phyloP scores from a whole-genome alignment of 2,888 invertebrate genomes.

The Rhopalosiphum nymphaeae region DNA sequence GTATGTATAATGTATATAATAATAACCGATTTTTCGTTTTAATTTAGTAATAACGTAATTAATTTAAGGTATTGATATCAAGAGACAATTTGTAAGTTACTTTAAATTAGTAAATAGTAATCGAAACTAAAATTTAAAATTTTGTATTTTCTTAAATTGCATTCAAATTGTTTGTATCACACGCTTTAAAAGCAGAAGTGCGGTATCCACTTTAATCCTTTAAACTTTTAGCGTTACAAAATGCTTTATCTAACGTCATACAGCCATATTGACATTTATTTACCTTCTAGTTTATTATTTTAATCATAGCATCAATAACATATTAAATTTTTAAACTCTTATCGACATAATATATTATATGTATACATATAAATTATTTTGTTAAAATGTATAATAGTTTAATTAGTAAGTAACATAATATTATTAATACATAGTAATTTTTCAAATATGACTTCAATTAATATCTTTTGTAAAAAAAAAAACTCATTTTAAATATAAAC shows the following conservation, averaged over 20 bases:
- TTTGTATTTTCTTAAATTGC: background rate
- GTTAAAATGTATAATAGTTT: too few species aligned
- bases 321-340: background rate
- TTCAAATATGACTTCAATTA: background rate
- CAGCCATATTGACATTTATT: too few species aligned
- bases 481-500: background rate
- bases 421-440: background rate
- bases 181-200: background rate
- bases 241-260: too few species aligned
- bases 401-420: background rate
- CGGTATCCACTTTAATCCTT: too few species aligned
- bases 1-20: background rate
- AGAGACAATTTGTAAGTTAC: background rate
- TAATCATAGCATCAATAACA: too few species aligned
- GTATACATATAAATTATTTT: too few species aligned
- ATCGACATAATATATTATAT: too few species aligned
- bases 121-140: too few species aligned
- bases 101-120: background rate
- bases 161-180: background rate
- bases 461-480: background rate
- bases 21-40: background rate
- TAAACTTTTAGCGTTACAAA: too few species aligned
- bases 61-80: background rate
- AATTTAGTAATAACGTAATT: background rate
- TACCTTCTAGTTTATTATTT: too few species aligned